Evolutionary conservation across 2,797 vertebrate species (phyloP).

Genomic region (Merluccius polli): DNA sequence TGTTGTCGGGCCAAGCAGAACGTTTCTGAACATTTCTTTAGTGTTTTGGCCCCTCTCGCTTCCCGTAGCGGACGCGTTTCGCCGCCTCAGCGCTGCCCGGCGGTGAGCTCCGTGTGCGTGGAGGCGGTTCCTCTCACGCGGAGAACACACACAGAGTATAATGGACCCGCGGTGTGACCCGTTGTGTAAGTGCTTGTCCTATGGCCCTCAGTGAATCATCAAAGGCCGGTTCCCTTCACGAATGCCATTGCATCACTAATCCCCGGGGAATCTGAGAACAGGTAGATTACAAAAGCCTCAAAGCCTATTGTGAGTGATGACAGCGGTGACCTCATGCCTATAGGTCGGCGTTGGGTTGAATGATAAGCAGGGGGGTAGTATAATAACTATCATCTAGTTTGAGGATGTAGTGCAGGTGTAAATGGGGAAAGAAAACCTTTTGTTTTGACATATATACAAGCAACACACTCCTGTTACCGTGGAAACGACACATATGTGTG

Average conservation of each 20-base stretch:
- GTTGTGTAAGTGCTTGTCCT: constrained; percentile 41
- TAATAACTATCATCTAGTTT: neutral
- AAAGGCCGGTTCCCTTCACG: constrained; percentile 33
- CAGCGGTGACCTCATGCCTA: constrained; percentile 15
- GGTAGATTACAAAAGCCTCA: constrained; percentile 52
- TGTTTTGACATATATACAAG: neutral
- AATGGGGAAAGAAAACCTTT: neutral
- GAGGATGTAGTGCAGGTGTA: neutral
- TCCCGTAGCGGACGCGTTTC: too few relatives aligned
- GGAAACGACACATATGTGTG: neutral
- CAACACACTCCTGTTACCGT: neutral
- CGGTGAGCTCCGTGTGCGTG: too few relatives aligned
- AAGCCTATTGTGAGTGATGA: constrained; percentile 42
- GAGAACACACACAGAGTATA: too few relatives aligned
- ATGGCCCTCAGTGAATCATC: constrained; percentile 40
- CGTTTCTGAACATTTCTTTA: too few relatives aligned
- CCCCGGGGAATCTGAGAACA: constrained; percentile 53
- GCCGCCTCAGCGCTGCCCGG: too few relatives aligned
- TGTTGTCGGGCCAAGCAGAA: too few relatives aligned
- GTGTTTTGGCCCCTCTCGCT: too few relatives aligned
- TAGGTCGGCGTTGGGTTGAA: neutral
- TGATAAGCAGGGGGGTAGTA: neutral
- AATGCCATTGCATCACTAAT: constrained; percentile 40
- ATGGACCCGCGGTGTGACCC: too few relatives aligned
- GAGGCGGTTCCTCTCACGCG: too few relatives aligned